Percentiles rank a stretch among this genome's conserved stretches.
Conservation (phyloP, 2,797 vertebrate species). For the Chrysocyon brachyurus region DNA sequence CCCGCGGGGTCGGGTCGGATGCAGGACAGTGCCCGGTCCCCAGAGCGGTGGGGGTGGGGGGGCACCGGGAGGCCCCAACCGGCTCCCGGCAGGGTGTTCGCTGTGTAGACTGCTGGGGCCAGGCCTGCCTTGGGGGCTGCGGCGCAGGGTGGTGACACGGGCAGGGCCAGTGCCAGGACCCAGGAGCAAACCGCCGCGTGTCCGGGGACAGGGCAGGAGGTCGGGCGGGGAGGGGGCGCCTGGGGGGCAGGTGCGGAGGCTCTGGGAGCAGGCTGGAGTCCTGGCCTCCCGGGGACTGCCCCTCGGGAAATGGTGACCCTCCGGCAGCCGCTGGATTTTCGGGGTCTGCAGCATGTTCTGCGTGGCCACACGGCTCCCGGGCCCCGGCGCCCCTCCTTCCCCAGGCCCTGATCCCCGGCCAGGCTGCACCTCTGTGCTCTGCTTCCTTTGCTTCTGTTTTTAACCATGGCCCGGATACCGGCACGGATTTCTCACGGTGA, state of each 20-base stretch:
- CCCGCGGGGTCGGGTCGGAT: too few species aligned
- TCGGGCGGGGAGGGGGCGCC: not conserved
- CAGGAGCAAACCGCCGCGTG: not conserved
- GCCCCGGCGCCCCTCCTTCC: not conserved
- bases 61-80: too few species aligned
- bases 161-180: not conserved
- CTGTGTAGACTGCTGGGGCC: not conserved
- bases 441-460: not conserved
- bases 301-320: not conserved
- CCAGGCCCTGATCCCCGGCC: not conserved
- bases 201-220: not conserved
- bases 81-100: not conserved
- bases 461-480: not conserved
- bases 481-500: not conserved
- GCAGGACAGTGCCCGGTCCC: too few species aligned
- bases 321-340: not conserved
- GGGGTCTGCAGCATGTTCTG: not conserved
- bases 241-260: not conserved
- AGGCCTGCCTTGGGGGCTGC: not conserved
- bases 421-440: not conserved
- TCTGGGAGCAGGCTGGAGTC: too few species aligned
- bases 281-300: not conserved
- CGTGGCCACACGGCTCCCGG: too few species aligned
- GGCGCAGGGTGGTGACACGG: not conserved
- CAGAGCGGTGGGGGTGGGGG: too few species aligned